Percentiles rank a stretch among this genome's conserved stretches.
Conservation (phyloP, 2,113 vertebrate species). For the Lepus timidus region DNA sequence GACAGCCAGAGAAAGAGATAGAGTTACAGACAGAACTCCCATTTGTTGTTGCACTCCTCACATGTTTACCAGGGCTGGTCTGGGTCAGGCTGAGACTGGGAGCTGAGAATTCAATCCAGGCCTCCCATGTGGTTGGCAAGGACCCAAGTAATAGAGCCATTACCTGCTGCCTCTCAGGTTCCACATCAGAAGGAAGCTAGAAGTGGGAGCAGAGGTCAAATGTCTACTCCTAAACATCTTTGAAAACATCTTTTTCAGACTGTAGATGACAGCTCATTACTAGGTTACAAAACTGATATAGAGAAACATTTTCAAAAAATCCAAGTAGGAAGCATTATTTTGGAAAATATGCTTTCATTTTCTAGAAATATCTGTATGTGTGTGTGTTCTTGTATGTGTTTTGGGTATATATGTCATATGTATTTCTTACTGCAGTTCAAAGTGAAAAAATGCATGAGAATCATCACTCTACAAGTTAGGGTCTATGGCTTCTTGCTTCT, state of each 20-base stretch:
- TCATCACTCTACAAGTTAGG: background rate
- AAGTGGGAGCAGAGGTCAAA: too few species aligned
- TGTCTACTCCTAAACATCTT: background rate
- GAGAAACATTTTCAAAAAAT: background rate
- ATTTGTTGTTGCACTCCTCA: too few species aligned
- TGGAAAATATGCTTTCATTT: background rate
- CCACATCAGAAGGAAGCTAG: too few species aligned
- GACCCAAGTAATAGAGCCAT: too few species aligned
- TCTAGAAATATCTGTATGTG: background rate
- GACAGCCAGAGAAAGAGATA: too few species aligned
- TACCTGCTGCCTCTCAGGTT: too few species aligned
- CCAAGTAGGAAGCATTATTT: background rate
- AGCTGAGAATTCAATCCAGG: too few species aligned
- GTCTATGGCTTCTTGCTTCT: conserved; percentile 41
- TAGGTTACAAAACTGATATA: conserved; percentile 30
- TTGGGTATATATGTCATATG: background rate
- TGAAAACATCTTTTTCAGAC: conserved; percentile 15
- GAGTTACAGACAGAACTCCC: too few species aligned
- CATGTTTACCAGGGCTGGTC: too few species aligned
- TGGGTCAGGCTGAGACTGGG: too few species aligned
- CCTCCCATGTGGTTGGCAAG: too few species aligned
- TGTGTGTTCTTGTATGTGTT: background rate
- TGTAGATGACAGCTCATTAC: background rate
- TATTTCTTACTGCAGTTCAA: background rate
- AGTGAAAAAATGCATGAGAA: conserved; percentile 39